A percentile compares a stretch with the other conserved stretches of the same genome.
These are phyloP conservation scores for Charaxes varanes DNA, from an alignment of 1,140 invertebrate genomes.

Conservation along the genomic window DNA sequence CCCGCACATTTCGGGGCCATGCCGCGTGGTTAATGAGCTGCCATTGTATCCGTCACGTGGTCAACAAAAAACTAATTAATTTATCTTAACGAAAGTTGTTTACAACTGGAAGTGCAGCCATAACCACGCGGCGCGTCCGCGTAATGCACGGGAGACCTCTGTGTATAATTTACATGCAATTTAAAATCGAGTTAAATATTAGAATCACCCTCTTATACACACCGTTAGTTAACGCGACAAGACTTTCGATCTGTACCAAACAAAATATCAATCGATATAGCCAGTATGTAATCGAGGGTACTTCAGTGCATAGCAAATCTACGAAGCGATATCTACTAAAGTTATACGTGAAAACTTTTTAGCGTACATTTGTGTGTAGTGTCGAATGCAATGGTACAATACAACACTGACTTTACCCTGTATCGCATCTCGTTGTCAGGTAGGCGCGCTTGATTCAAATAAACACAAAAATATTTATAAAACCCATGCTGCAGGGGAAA, in stretches of 20 bases:
- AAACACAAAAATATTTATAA: slow-evolving; percentile 71
- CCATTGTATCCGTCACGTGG: too few species aligned
- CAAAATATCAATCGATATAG: slow-evolving; percentile 7
- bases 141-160: too few species aligned
- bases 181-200: slow-evolving; percentile 43
- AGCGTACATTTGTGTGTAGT: slow-evolving; percentile 76
- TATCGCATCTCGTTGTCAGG: slow-evolving; percentile 49
- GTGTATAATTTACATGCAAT: slow-evolving; percentile 52
- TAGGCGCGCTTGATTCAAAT: slow-evolving; percentile 67
- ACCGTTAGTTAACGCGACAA: slow-evolving; percentile 29
- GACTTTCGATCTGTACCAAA: slow-evolving; percentile 6
- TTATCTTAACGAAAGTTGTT: too few species aligned
- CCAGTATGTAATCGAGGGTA: slow-evolving; percentile 58
- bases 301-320: slow-evolving; percentile 32
- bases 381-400: slow-evolving; percentile 75
- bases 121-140: too few species aligned
- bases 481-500: slow-evolving; percentile 69
- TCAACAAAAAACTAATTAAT: too few species aligned
- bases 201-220: slow-evolving; percentile 60
- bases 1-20: too few species aligned
- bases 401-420: slow-evolving; percentile 69
- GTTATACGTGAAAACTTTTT: slow-evolving; percentile 66
- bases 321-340: slow-evolving; percentile 39
- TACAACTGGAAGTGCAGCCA: too few species aligned
- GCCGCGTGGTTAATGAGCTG: too few species aligned